A percentile compares a stretch with the other conserved stretches of the same genome.
Evolutionary conservation across 2,113 vertebrate genomes (phyloP).

Genomic region (Pipa parva): DNA sequence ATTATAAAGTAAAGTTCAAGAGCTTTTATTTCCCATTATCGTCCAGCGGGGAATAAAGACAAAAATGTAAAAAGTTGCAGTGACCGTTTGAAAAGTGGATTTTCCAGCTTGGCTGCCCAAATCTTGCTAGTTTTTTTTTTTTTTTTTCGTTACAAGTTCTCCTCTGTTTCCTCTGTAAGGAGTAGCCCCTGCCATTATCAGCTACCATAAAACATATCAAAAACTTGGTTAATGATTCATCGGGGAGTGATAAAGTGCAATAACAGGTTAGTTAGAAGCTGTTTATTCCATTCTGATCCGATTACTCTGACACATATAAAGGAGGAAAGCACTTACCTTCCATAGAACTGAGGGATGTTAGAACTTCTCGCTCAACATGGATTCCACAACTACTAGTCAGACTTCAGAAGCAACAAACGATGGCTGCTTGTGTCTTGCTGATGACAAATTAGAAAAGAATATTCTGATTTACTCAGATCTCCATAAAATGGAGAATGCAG

Average conservation of each 20-base stretch:
- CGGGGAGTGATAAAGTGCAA: background rate
- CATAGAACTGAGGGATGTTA: background rate
- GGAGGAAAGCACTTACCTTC: background rate
- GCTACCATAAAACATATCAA: constrained; percentile 3
- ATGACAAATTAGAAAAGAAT: background rate
- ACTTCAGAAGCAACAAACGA: background rate
- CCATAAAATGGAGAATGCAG: rapidly evolving
- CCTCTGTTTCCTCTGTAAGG: too few species aligned
- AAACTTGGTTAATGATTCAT: constrained; percentile 14
- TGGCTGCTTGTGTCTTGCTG: background rate
- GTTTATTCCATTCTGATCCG: background rate
- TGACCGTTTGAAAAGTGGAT: too few species aligned
- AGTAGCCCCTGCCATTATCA: background rate
- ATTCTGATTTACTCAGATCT: background rate
- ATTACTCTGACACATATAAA: background rate
- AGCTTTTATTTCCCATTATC: too few species aligned
- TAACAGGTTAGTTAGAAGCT: background rate
- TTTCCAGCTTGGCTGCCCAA: too few species aligned
- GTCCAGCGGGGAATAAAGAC: too few species aligned
- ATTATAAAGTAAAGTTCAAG: too few species aligned
- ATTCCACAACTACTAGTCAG: background rate
- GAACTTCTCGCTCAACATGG: background rate
- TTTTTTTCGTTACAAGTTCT: too few species aligned
- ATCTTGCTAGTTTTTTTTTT: too few species aligned
- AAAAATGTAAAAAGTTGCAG: too few species aligned